Evolutionary conservation across 2,113 vertebrate genomes (phyloP).

Genomic region (Tympanuchus pallidicinctus): DNA sequence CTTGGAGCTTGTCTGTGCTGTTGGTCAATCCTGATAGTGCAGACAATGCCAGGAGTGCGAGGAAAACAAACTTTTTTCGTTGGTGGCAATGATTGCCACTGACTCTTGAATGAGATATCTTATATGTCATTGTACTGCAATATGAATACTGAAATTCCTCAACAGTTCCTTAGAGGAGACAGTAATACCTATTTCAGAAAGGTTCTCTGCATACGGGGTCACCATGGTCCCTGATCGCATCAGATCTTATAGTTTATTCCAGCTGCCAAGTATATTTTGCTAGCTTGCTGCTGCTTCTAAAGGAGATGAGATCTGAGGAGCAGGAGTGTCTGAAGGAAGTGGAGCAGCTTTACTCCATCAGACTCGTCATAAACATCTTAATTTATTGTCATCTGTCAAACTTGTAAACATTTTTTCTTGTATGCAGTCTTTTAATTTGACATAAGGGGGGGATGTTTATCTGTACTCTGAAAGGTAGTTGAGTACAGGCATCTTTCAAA

Average conservation of each 20-base stretch:
- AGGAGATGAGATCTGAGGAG: not conserved
- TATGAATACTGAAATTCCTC: not conserved
- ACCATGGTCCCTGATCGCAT: fast-evolving
- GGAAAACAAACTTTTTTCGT: not conserved
- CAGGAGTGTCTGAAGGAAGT: too few relatives aligned
- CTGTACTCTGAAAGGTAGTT: not conserved
- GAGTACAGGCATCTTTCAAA: not conserved
- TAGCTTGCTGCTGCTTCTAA: fast-evolving
- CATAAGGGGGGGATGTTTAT: not conserved
- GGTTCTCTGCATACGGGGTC: not conserved
- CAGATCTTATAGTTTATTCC: not conserved
- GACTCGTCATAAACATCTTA: not conserved
- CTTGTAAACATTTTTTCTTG: not conserved
- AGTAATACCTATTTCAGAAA: not conserved
- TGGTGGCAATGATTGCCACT: not conserved
- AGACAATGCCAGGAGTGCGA: too few relatives aligned
- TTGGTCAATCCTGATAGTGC: fast-evolving
- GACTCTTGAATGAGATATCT: not conserved
- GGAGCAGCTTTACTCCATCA: not conserved
- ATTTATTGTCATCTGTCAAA: not conserved
- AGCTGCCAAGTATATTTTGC: fast-evolving
- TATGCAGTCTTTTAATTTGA: not conserved
- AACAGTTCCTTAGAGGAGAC: not conserved
- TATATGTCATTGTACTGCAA: not conserved
- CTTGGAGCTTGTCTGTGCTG: not conserved